Evolutionary conservation across 2,797 vertebrate species (phyloP).

Genomic region (Enteromius unitaeniatus): DNA sequence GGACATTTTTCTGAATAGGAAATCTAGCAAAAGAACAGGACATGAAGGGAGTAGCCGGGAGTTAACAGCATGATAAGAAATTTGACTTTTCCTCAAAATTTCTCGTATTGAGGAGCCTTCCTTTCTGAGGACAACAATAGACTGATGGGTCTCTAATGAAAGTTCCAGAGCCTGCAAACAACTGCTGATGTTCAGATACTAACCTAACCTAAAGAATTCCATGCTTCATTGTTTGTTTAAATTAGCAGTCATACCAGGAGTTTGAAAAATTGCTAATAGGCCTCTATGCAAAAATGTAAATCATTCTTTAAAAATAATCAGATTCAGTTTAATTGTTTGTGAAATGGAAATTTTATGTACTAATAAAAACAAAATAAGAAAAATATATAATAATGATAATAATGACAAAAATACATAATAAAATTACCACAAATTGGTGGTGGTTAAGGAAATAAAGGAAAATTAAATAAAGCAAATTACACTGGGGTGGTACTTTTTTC

Average conservation of each 20-base stretch:
- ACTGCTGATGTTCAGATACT: conserved; percentile 12
- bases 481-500: no score
- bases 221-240: not conserved
- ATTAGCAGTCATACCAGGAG: not conserved
- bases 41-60: conserved; percentile 31
- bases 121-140: conserved; percentile 31
- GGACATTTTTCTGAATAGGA: no score
- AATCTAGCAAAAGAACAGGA: no score
- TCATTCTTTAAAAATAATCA: not conserved
- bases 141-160: conserved; percentile 1
- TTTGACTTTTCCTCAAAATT: conserved; percentile 11
- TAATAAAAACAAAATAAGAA: not conserved
- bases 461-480: no score
- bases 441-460: no score
- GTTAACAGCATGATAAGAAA: conserved; percentile 10
- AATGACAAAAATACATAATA: not conserved
- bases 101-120: conserved; percentile 18
- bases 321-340: no score
- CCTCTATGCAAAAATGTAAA: not conserved
- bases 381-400: not conserved
- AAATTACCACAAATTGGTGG: not conserved
- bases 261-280: not conserved
- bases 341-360: not conserved
- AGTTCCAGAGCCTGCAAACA: not conserved
- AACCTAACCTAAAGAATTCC: not conserved